phyloP scores from a whole-genome alignment of 2,797 vertebrate genomes.

The Peromyscus melanophrys region DNA sequence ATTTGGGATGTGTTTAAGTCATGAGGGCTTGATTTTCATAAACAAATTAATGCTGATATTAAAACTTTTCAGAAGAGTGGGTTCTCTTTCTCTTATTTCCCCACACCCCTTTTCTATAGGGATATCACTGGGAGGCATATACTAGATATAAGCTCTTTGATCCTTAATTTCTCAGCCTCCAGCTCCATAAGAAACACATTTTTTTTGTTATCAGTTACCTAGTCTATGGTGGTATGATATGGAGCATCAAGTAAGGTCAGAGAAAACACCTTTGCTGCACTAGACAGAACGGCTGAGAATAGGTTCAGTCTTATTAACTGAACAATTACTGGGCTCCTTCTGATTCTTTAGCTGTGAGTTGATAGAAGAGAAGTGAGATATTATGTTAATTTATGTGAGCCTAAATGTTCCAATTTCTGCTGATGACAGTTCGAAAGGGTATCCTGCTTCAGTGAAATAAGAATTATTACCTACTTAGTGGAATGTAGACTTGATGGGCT shows the following conservation, averaged over 20 bases:
- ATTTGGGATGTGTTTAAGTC: not conserved
- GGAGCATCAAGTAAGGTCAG: not conserved
- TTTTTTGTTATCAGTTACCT: not conserved
- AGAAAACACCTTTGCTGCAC: not conserved
- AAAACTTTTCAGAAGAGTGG: no score
- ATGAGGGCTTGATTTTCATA: not conserved
- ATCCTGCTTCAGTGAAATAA: not conserved
- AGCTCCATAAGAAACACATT: not conserved
- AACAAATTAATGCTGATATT: not conserved
- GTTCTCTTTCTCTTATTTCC: not conserved
- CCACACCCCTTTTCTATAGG: not conserved
- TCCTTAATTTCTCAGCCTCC: not conserved
- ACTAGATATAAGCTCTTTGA: not conserved
- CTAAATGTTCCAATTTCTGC: slow-evolving; percentile 12
- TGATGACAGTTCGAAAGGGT: not conserved
- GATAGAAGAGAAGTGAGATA: not conserved
- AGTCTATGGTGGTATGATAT: not conserved
- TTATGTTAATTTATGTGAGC: not conserved
- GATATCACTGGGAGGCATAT: not conserved
- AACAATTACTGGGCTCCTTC: not conserved
- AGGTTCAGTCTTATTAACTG: not conserved
- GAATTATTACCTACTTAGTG: not conserved
- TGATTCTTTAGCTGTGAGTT: not conserved
- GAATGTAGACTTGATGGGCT: not conserved
- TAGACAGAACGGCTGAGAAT: not conserved